Evolutionary conservation across 2,888 invertebrate genomes (phyloP).

Genomic region (Periphyllus acericola): DNA sequence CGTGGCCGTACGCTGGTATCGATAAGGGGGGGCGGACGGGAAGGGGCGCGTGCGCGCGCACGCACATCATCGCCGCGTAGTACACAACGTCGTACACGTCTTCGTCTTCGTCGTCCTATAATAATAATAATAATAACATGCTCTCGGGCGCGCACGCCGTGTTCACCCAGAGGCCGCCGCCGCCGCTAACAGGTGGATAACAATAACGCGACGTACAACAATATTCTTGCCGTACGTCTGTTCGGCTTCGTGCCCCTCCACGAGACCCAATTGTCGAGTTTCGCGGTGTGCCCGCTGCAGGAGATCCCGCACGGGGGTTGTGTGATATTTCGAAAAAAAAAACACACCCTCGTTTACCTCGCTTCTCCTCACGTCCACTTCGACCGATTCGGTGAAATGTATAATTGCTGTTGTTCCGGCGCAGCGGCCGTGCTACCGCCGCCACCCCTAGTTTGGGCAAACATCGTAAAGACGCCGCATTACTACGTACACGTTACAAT

Average conservation of each 20-base stretch:
- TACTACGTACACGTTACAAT: neutral
- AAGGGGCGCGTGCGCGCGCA: neutral
- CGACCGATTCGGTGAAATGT: conserved; percentile 14
- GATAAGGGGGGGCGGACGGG: neutral
- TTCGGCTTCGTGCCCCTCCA: neutral
- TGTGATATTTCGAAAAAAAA: neutral
- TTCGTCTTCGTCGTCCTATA: neutral
- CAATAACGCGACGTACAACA: neutral
- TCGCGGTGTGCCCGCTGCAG: neutral
- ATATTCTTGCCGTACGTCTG: neutral
- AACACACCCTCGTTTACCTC: too few relatives aligned
- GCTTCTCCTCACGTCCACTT: neutral
- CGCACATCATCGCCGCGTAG: neutral
- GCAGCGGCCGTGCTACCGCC: neutral
- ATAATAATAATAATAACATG: conserved; percentile 27
- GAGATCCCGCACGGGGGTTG: neutral
- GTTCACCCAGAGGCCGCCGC: conserved; percentile 47
- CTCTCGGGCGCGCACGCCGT: neutral
- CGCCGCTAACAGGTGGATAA: conserved; percentile 38
- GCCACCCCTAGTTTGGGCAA: neutral
- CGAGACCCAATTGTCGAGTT: neutral
- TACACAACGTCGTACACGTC: neutral
- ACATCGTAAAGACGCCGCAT: neutral
- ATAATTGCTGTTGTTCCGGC: neutral
- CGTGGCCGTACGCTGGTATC: neutral